A percentile compares a stretch with the other conserved stretches of the same genome.
Evolutionary conservation across 2,888 invertebrate genomes (phyloP).

Genomic region (Syrphus vitripennis): DNA sequence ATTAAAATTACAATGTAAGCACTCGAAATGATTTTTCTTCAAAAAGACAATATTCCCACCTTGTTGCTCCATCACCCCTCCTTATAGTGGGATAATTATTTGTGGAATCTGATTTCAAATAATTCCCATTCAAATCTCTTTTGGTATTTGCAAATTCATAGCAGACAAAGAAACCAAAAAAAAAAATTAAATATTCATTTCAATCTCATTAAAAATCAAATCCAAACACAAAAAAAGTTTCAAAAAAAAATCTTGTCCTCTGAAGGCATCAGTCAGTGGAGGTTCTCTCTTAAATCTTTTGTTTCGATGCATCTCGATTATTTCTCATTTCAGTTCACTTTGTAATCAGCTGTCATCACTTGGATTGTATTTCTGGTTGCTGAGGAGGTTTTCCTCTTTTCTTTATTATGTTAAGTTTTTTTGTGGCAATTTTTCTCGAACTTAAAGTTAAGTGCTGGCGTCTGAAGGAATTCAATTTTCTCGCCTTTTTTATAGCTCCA

Average conservation of each 20-base stretch:
- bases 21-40: not conserved
- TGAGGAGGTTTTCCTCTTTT: constrained; percentile 32
- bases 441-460: constrained; percentile 61
- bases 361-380: constrained; percentile 25
- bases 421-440: constrained; percentile 45
- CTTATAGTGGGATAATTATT: not conserved
- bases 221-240: not conserved
- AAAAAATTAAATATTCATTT: constrained; percentile 45
- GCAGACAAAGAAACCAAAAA: not conserved
- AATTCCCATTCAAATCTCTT: not conserved
- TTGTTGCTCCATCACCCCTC: not conserved
- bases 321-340: constrained; percentile 62
- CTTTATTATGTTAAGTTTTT: not conserved
- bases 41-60: not conserved
- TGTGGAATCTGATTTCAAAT: not conserved
- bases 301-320: constrained; percentile 61
- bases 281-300: constrained; percentile 47
- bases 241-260: constrained; percentile 48
- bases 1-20: too few relatives aligned
- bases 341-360: constrained; percentile 68
- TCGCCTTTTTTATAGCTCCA: constrained; percentile 66
- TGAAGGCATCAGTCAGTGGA: not conserved
- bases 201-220: constrained; percentile 60
- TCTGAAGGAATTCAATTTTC: constrained; percentile 68
- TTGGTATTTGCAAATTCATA: not conserved